A percentile compares a stretch with the other conserved stretches of the same genome.
phyloP scores from a whole-genome alignment of 2,113 vertebrate genomes.

The Microcebus jonahi region DNA sequence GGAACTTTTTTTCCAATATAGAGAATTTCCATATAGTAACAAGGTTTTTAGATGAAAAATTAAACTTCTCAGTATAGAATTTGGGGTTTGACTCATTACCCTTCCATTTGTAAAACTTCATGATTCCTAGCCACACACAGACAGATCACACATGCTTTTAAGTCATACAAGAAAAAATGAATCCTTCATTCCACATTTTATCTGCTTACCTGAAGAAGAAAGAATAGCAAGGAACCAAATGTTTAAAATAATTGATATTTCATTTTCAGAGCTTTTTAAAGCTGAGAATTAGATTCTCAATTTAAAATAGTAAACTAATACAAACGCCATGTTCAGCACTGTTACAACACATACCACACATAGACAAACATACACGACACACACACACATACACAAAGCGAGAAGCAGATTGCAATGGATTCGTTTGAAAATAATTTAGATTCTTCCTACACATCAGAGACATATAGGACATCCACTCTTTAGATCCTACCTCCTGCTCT shows the following conservation, averaged over 20 bases:
- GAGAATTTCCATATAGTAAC: slow-evolving; percentile 21
- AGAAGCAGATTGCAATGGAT: neutral
- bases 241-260: neutral
- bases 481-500: neutral
- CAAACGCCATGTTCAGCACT: neutral
- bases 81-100: slow-evolving; percentile 37
- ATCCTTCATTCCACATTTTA: neutral
- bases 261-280: neutral
- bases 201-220: neutral
- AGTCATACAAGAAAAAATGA: neutral
- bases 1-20: neutral
- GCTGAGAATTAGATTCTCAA: neutral
- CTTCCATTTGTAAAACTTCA: neutral
- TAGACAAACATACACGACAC: too few species aligned
- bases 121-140: neutral
- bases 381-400: neutral
- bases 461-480: neutral
- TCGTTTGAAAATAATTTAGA: neutral
- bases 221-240: neutral
- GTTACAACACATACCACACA: neutral
- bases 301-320: slow-evolving; percentile 5
- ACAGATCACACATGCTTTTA: neutral
- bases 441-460: neutral
- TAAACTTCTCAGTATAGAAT: neutral
- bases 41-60: slow-evolving; percentile 37